These are phyloP conservation scores for Tragelaphus imberbis DNA, from an alignment of 2,113 vertebrate species.

Conservation along the genomic window DNA sequence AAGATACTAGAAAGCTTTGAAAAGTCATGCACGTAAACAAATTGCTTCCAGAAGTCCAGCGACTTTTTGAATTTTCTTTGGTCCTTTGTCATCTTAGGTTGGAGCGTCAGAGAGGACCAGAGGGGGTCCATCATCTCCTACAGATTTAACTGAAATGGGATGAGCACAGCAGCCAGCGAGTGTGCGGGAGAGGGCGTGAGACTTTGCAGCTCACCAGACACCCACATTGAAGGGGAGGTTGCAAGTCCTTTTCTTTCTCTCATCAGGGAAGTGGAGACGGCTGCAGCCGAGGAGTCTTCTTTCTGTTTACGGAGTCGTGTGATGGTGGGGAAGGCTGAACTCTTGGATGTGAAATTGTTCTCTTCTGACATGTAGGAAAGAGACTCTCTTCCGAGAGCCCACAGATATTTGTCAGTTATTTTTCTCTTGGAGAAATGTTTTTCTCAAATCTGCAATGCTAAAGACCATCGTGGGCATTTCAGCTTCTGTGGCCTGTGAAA, in stretches of 20 bases:
- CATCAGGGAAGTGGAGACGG: fast-evolving
- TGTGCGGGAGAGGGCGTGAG: fast-evolving
- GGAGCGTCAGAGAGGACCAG: not conserved
- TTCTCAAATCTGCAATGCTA: not conserved
- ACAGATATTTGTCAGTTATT: not conserved
- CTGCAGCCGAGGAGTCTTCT: fast-evolving
- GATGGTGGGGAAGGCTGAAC: fast-evolving
- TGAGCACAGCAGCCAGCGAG: fast-evolving
- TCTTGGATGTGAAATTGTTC: not conserved
- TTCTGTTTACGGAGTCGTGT: fast-evolving
- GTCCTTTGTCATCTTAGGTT: not conserved
- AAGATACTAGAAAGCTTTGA: not conserved
- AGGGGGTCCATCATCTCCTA: not conserved
- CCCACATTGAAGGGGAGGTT: not conserved
- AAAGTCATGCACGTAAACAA: not conserved
- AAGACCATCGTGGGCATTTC: not conserved
- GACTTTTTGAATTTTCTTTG: not conserved
- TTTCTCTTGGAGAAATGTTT: not conserved
- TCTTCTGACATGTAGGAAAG: not conserved
- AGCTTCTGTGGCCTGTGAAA: constrained; percentile 36
- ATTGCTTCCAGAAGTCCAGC: not conserved
- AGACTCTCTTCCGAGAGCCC: not conserved
- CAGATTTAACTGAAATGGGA: no score
- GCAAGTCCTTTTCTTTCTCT: not conserved
- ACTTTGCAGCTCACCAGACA: fast-evolving